These are phyloP conservation scores for Phrynosoma platyrhinos DNA, from an alignment of 2,113 vertebrate species.

Conservation along the genomic window DNA sequence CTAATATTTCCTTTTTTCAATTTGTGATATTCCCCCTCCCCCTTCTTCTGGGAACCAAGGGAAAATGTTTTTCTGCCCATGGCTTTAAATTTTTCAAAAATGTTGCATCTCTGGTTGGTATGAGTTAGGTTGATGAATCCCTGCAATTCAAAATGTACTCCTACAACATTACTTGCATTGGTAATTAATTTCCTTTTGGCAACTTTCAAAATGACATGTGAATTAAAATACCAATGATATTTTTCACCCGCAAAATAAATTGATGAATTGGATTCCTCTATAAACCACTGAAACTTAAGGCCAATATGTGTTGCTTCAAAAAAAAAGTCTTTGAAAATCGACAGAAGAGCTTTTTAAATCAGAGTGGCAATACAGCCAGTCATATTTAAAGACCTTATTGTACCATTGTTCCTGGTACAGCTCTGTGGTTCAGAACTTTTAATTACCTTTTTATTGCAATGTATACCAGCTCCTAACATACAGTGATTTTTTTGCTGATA, in stretches of 20 bases:
- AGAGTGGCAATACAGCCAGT: conserved; percentile 30
- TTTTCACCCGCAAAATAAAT: conserved; percentile 17
- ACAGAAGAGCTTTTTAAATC: conserved; percentile 43
- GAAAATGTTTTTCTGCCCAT: no score
- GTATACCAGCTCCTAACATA: conserved; percentile 69
- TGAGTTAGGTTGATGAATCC: not conserved
- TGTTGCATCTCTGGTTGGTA: no score
- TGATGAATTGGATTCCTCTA: not conserved
- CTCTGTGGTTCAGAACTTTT: conserved; percentile 75
- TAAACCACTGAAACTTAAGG: not conserved
- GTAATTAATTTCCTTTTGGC: conserved; percentile 16
- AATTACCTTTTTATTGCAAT: conserved; percentile 80
- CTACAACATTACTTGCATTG: not conserved
- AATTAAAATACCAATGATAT: conserved; percentile 27
- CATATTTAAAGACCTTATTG: conserved; percentile 60
- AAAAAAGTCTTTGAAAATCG: conserved; percentile 32
- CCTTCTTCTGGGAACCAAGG: no score
- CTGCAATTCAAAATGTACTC: not conserved
- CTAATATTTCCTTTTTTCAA: no score
- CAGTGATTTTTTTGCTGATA: conserved; percentile 77
- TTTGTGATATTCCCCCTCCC: no score
- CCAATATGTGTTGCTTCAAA: not conserved
- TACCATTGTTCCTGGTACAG: conserved; percentile 64
- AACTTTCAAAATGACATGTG: not conserved
- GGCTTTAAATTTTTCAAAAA: no score